phyloP scores from a whole-genome alignment of 2,113 vertebrate species.

The Agapornis roseicollis region DNA sequence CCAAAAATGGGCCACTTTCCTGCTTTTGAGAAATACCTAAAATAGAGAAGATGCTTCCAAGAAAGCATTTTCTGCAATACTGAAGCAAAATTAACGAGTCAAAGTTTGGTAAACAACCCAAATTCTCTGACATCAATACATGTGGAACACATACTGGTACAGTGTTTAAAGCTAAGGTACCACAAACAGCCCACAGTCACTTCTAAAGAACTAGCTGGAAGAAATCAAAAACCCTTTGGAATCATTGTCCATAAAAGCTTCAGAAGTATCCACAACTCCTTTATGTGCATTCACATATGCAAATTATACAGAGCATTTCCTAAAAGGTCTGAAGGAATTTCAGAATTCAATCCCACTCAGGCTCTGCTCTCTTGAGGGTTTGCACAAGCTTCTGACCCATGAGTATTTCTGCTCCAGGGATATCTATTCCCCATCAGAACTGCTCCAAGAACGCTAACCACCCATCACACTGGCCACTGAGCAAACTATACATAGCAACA shows the following conservation, averaged over 20 bases:
- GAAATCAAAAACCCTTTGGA: background rate
- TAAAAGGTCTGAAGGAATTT: background rate
- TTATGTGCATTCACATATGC: background rate
- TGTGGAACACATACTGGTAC: background rate
- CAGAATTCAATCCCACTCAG: background rate
- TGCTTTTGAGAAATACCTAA: background rate
- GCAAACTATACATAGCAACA: conserved; percentile 10
- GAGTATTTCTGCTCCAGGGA: background rate
- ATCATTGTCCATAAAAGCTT: accelerated
- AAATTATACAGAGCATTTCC: background rate
- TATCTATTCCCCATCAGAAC: background rate
- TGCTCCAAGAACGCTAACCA: background rate
- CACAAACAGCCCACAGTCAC: background rate
- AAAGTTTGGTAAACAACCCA: background rate
- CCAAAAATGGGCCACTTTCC: background rate
- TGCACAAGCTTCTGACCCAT: background rate
- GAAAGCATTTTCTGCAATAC: background rate
- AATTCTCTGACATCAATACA: background rate
- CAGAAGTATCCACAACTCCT: background rate
- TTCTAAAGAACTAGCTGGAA: background rate
- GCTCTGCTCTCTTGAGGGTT: background rate
- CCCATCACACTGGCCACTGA: background rate
- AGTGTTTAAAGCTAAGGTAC: background rate
- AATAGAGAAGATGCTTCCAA: background rate
- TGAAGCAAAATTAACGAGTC: background rate